A percentile compares a stretch with the other conserved stretches of the same genome.
These are phyloP conservation scores for Burhinus bistriatus DNA, from an alignment of 2,113 vertebrate genomes.

Conservation along the genomic window DNA sequence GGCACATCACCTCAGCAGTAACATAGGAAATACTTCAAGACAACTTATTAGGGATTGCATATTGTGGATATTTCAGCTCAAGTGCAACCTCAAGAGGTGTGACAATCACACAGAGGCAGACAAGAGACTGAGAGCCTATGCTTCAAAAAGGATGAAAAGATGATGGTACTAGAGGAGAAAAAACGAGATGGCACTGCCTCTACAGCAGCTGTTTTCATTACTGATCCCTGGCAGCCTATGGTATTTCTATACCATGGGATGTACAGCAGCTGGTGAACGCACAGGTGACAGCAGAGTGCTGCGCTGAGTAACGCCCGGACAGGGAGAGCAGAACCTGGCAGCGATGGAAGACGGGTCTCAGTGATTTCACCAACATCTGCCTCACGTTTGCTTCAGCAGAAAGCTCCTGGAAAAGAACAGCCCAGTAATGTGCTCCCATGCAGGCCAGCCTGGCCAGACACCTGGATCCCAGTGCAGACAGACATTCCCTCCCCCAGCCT, in stretches of 20 bases:
- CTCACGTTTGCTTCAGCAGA: background rate
- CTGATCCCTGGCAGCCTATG: background rate
- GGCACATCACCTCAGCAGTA: background rate
- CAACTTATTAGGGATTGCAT: background rate
- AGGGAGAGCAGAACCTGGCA: background rate
- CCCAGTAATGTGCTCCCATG: background rate
- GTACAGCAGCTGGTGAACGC: background rate
- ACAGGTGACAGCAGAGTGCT: background rate
- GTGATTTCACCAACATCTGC: background rate
- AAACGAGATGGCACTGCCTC: background rate
- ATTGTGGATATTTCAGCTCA: background rate
- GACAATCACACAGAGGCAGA: background rate
- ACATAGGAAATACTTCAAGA: background rate
- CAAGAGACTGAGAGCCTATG: background rate
- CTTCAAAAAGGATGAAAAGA: background rate
- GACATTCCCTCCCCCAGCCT: background rate
- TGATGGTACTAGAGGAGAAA: background rate
- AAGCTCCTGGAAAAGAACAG: background rate
- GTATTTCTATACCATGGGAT: background rate
- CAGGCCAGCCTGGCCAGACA: background rate
- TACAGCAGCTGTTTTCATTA: background rate
- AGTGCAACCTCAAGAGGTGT: background rate
- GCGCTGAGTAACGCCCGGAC: background rate
- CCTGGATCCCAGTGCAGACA: background rate
- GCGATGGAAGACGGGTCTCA: rapidly evolving